Percentiles rank a stretch among this genome's conserved stretches.
Conservation (phyloP, 2,113 vertebrate genomes). For the Budorcas taxicolor region DNA sequence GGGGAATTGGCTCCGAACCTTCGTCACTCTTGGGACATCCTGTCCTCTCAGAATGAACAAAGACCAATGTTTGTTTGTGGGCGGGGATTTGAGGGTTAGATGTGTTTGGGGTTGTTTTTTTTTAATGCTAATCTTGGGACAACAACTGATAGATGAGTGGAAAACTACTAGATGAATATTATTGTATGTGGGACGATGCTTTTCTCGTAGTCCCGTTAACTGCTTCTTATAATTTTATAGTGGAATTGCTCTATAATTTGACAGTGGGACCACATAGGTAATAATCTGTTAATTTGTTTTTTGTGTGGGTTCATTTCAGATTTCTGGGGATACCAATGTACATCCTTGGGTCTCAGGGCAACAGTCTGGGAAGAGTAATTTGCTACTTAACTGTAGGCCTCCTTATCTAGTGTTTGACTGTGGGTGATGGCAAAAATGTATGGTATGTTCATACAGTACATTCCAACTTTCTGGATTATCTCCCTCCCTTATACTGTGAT, state of each 20-base stretch:
- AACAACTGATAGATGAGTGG: neutral
- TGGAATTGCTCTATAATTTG: neutral
- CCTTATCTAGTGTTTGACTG: neutral
- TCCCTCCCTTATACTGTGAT: constrained; percentile 2
- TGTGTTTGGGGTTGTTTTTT: neutral
- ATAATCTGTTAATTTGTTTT: neutral
- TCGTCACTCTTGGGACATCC: neutral
- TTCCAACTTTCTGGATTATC: neutral
- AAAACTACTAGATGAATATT: neutral
- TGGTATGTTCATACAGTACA: neutral
- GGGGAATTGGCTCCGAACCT: neutral
- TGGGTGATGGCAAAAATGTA: neutral
- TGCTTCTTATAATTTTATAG: neutral
- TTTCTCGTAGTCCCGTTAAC: neutral
- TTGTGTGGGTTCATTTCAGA: constrained; percentile 30
- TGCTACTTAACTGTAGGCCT: neutral
- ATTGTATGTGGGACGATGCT: neutral
- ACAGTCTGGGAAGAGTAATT: neutral
- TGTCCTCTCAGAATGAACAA: neutral
- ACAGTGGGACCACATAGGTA: neutral
- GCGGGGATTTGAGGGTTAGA: neutral
- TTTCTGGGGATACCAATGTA: neutral
- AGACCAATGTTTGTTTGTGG: neutral
- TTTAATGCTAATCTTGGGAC: neutral
- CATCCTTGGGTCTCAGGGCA: neutral